These are phyloP conservation scores for Passer domesticus DNA, from an alignment of 2,113 vertebrate species.

Conservation along the genomic window DNA sequence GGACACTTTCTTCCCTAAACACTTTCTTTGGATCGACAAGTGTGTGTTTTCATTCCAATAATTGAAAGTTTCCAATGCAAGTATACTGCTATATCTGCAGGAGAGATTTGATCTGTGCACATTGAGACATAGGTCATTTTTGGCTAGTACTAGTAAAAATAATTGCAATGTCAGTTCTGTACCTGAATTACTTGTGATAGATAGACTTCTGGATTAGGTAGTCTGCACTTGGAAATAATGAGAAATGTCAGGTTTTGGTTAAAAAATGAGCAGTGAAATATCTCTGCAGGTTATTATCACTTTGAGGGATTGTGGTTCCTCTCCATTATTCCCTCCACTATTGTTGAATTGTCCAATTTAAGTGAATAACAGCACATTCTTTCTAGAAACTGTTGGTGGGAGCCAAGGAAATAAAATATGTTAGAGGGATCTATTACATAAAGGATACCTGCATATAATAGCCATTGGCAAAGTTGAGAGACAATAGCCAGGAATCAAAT, in stretches of 20 bases:
- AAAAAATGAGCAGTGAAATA: conserved; percentile 61
- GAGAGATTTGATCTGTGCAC: conserved; percentile 40
- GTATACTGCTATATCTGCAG: neutral
- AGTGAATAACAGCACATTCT: conserved; percentile 33
- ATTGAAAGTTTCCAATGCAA: neutral
- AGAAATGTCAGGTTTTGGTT: conserved; percentile 64
- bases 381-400: conserved; percentile 41
- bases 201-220: conserved; percentile 56
- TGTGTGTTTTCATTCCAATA: conserved; percentile 26
- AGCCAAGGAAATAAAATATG: conserved; percentile 46
- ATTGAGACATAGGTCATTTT: conserved; percentile 41
- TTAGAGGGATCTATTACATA: conserved; percentile 9
- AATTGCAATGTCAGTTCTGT: conserved; percentile 54
- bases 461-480: conserved; percentile 20
- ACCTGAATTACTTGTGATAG: conserved; percentile 54
- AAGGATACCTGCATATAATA: conserved; percentile 23
- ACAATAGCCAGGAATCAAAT: conserved; percentile 27
- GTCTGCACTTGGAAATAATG: conserved; percentile 40
- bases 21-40: neutral
- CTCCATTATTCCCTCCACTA: conserved; percentile 27
- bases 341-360: conserved; percentile 59
- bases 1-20: neutral
- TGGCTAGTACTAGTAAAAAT: conserved; percentile 45
- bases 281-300: conserved; percentile 63
- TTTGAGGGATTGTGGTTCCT: conserved; percentile 54